Conservation (phyloP, 1,140 invertebrate species). For the Sycophaga agraensis region DNA sequence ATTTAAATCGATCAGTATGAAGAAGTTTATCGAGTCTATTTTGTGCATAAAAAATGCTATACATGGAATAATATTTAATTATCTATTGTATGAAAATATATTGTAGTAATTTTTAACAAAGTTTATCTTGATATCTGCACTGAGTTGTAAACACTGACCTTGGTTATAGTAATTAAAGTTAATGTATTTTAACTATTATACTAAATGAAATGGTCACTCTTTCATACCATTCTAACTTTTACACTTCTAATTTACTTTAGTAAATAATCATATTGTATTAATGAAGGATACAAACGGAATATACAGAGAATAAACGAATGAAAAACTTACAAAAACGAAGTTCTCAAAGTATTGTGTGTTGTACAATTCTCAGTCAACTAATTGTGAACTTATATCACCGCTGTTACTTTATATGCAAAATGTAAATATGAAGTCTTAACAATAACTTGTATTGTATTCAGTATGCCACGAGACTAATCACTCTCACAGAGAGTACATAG, state of each 20-base stretch:
- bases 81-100: neutral
- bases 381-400: too few relatives aligned
- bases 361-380: neutral
- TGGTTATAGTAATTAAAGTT: slow-evolving; percentile 3
- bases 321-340: neutral
- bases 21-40: neutral
- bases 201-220: too few relatives aligned
- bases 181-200: too few relatives aligned
- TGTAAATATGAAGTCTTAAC: too few relatives aligned
- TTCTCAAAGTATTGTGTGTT: neutral
- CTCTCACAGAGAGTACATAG: slow-evolving; percentile 39
- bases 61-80: neutral
- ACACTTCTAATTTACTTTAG: neutral
- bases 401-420: too few relatives aligned
- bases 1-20: neutral
- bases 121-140: too few relatives aligned
- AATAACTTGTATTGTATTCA: too few relatives aligned
- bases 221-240: neutral
- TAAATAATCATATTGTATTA: neutral
- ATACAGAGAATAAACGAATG: neutral
- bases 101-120: too few relatives aligned
- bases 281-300: neutral
- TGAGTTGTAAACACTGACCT: slow-evolving; percentile 21
- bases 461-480: slow-evolving; percentile 11
- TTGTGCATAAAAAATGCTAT: neutral